Evolutionary conservation across 2,113 vertebrate genomes (phyloP).

Genomic region (Hucho hucho): DNA sequence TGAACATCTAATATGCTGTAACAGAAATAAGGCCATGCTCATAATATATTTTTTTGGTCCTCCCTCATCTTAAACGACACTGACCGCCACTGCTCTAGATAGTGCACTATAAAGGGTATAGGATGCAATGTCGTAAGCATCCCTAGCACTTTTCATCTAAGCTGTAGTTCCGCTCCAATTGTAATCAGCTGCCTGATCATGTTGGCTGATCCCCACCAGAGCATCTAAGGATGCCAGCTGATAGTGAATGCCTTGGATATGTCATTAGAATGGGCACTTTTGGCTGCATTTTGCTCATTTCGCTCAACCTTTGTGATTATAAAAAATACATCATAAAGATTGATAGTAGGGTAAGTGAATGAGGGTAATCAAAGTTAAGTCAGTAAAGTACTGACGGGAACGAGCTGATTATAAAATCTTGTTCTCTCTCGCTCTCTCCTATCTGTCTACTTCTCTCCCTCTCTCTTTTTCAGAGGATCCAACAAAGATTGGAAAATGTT

Average conservation of each 20-base stretch:
- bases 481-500: slow-evolving; percentile 86
- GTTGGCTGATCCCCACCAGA: slow-evolving; percentile 41
- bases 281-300: slow-evolving; percentile 20
- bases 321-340: slow-evolving; percentile 56
- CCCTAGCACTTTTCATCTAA: not conserved
- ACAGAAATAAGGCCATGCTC: no score
- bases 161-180: not conserved
- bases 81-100: no score
- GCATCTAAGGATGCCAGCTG: slow-evolving; percentile 39
- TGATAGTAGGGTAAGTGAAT: slow-evolving; percentile 54
- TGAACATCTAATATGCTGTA: no score
- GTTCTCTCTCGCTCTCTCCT: not conserved
- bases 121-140: no score
- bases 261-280: slow-evolving; percentile 37
- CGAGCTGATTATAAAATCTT: slow-evolving; percentile 6
- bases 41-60: no score
- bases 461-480: slow-evolving; percentile 81
- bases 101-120: no score
- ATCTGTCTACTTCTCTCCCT: no score
- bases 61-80: no score
- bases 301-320: slow-evolving; percentile 47
- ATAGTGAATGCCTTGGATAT: slow-evolving; percentile 34
- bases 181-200: slow-evolving; percentile 33
- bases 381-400: slow-evolving; percentile 26
- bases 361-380: slow-evolving; percentile 22